Evolutionary conservation across 2,113 vertebrate genomes (phyloP).

Genomic region (Piaya cayana): DNA sequence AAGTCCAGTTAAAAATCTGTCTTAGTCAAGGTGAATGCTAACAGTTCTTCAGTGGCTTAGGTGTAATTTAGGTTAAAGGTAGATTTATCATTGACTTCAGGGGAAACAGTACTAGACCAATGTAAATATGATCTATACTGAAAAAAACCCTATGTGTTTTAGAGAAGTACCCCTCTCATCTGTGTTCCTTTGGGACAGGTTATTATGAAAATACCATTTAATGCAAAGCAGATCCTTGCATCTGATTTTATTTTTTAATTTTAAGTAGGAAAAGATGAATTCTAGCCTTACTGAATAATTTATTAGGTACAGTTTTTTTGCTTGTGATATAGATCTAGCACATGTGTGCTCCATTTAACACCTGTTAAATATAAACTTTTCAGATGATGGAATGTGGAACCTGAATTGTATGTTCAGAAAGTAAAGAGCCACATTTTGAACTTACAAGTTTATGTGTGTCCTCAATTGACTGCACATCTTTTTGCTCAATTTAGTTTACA

Average conservation of each 20-base stretch:
- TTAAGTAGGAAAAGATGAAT: background rate
- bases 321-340: background rate
- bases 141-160: background rate
- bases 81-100: background rate
- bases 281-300: background rate
- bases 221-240: background rate
- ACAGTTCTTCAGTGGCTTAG: background rate
- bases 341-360: background rate
- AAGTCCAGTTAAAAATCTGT: background rate
- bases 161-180: background rate
- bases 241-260: background rate
- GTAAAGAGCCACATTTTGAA: background rate
- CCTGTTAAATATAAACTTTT: background rate
- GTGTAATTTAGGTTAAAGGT: background rate
- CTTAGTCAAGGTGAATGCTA: background rate
- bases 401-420: background rate
- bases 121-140: background rate
- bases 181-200: background rate
- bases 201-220: background rate
- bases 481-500: background rate
- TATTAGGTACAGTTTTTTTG: background rate
- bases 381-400: background rate
- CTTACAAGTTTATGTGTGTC: background rate
- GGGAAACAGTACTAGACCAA: background rate
- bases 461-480: background rate